Conservation (phyloP, 1,140 invertebrate genomes). For the Ips nitidus region DNA sequence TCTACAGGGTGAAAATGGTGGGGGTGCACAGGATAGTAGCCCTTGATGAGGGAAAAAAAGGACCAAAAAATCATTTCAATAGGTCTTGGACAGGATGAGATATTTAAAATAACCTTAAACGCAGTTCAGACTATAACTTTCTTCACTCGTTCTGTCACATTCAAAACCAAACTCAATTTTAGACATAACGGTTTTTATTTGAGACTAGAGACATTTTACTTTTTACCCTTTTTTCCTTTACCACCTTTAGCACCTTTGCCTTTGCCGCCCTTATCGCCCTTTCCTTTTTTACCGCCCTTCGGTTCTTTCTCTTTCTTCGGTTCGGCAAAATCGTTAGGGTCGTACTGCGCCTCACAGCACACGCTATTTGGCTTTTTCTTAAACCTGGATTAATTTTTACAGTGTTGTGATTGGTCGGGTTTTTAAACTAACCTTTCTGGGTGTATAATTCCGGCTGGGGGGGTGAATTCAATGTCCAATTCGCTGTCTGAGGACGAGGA, state of each 20-base stretch:
- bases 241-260: conserved; percentile 25
- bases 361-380: conserved; percentile 45
- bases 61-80: too few relatives aligned
- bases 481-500: conserved; percentile 45
- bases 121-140: too few relatives aligned
- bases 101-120: too few relatives aligned
- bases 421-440: conserved; percentile 35
- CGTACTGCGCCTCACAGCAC: conserved; percentile 47
- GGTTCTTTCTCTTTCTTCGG: conserved; percentile 30
- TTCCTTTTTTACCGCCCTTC: conserved; percentile 36
- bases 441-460: conserved; percentile 49
- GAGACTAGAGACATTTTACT: too few relatives aligned
- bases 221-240: conserved; percentile 8
- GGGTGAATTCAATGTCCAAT: conserved; percentile 51
- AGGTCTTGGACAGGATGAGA: too few relatives aligned
- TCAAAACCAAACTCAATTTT: too few relatives aligned
- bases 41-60: too few relatives aligned
- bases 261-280: conserved; percentile 37
- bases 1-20: too few relatives aligned
- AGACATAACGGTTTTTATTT: too few relatives aligned
- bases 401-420: too few relatives aligned
- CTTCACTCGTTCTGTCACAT: too few relatives aligned
- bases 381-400: conserved; percentile 18
- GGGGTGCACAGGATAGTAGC: too few relatives aligned
- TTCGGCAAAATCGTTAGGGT: conserved; percentile 41